phyloP scores from a whole-genome alignment of 2,888 invertebrate genomes.

The Andrena praecox region DNA sequence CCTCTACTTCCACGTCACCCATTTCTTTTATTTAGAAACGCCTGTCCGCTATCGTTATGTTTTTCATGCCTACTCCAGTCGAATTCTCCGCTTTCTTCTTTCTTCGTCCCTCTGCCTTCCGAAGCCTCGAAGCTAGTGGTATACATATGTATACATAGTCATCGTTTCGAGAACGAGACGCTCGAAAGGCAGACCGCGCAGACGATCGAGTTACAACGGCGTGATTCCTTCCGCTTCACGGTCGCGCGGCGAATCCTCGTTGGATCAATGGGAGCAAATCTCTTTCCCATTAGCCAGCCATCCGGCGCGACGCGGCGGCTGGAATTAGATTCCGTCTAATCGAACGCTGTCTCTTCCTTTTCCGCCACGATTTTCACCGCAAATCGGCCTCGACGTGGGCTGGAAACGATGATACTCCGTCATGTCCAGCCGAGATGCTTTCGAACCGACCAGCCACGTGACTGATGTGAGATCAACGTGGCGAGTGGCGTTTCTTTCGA shows the following conservation, averaged over 20 bases:
- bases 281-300: constrained; percentile 72
- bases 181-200: constrained; percentile 3
- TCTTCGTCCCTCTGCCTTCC: neutral
- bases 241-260: constrained; percentile 60
- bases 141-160: too few species aligned
- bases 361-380: constrained; percentile 33
- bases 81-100: neutral
- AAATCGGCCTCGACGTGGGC: constrained; percentile 20
- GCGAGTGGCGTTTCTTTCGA: neutral
- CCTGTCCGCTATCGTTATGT: neutral
- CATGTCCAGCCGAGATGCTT: neutral
- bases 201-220: constrained; percentile 19
- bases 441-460: constrained; percentile 1
- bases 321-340: constrained; percentile 60
- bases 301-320: constrained; percentile 4
- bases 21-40: neutral
- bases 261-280: constrained; percentile 72
- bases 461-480: neutral
- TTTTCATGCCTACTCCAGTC: neutral
- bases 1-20: neutral
- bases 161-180: neutral
- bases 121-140: neutral
- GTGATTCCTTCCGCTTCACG: constrained; percentile 36
- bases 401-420: neutral
- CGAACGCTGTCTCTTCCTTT: constrained; percentile 27